Conservation (phyloP, 2,113 vertebrate genomes). For the Nematolebias whitei region DNA sequence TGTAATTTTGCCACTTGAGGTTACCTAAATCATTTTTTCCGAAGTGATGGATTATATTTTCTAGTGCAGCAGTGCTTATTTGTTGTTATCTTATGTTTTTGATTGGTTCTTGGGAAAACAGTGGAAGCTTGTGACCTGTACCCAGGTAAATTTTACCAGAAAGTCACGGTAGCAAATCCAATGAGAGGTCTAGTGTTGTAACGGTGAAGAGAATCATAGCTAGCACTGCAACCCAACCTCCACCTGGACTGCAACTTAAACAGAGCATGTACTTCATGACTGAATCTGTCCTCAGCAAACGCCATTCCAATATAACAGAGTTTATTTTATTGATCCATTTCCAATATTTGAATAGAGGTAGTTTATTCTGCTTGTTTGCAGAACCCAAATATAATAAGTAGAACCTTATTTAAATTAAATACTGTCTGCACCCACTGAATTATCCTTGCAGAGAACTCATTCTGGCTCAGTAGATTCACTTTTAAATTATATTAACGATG, state of each 20-base stretch:
- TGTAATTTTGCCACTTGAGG: neutral
- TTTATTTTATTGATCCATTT: neutral
- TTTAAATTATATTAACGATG: conserved; percentile 12
- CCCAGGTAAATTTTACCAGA: conserved; percentile 2
- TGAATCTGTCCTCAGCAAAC: conserved; percentile 14
- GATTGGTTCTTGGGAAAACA: conserved; percentile 44
- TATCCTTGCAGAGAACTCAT: conserved; percentile 26
- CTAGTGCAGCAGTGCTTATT: conserved; percentile 9
- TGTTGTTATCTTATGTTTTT: conserved; percentile 22
- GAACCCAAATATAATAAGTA: neutral
- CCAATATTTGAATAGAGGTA: neutral
- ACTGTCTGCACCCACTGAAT: conserved; percentile 1
- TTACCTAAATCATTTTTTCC: conserved; percentile 22
- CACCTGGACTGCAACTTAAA: conserved; percentile 39
- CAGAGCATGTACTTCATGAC: conserved; percentile 4
- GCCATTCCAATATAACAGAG: conserved; percentile 5
- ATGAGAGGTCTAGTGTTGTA: neutral
- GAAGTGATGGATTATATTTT: conserved; percentile 31
- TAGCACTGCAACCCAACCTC: conserved; percentile 8
- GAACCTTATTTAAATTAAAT: neutral
- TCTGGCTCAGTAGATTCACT: neutral
- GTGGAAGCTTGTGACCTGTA: conserved; percentile 34
- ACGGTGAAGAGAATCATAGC: conserved; percentile 24
- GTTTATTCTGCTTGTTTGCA: neutral
- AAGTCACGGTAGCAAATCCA: conserved; percentile 1